phyloP scores from a whole-genome alignment of 2,888 invertebrate species.

The Ennomos fuscantarius region DNA sequence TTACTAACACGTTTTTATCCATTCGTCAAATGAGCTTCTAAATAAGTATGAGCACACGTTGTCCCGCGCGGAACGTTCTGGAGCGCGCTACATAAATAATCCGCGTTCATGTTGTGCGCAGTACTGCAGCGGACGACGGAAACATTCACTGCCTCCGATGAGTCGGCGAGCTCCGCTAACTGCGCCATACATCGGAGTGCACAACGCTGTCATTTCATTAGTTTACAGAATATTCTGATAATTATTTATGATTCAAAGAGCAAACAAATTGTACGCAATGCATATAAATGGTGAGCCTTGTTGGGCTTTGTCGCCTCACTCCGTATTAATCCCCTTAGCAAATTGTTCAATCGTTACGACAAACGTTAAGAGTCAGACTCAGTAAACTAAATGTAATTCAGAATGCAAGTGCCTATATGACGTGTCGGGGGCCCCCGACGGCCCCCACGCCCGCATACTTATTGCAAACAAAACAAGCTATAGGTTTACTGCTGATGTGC shows the following conservation, averaged over 20 bases:
- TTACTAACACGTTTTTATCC: background rate
- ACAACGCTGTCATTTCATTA: too few relatives aligned
- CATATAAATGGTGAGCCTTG: too few relatives aligned
- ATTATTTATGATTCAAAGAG: too few relatives aligned
- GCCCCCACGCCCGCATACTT: constrained; percentile 7
- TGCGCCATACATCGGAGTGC: too few relatives aligned
- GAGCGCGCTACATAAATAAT: background rate
- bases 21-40: background rate
- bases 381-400: too few relatives aligned
- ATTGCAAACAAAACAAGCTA: constrained; percentile 2
- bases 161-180: constrained; percentile 1
- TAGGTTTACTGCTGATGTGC: background rate
- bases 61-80: constrained; percentile 4
- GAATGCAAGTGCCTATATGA: background rate
- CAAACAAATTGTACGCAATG: too few relatives aligned
- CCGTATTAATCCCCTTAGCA: too few relatives aligned
- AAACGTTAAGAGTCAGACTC: too few relatives aligned
- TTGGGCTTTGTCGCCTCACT: too few relatives aligned
- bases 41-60: background rate
- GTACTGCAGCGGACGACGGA: background rate
- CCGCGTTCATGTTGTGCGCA: background rate
- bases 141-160: background rate
- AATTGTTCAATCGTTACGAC: too few relatives aligned
- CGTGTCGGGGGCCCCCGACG: constrained; percentile 4
- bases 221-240: too few relatives aligned